Percentiles rank a stretch among this genome's conserved stretches.
Conservation (phyloP, 2,888 invertebrate genomes). For the Ectemnius lituratus region DNA sequence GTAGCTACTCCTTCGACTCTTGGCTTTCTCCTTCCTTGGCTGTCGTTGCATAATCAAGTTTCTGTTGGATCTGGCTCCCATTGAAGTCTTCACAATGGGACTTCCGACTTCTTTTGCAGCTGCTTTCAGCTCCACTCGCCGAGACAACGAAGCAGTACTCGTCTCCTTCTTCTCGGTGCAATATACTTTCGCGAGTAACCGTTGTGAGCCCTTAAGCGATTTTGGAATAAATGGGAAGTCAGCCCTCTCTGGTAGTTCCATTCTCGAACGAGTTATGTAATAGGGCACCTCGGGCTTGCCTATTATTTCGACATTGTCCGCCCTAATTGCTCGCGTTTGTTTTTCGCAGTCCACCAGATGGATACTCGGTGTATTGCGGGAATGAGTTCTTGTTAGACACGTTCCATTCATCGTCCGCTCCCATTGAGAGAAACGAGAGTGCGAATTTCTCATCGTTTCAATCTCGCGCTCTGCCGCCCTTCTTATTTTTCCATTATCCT, state of each 20-base stretch:
- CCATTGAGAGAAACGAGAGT: too few species aligned
- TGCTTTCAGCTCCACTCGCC: constrained; percentile 4
- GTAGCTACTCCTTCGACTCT: neutral
- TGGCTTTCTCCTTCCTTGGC: neutral
- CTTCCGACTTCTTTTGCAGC: constrained; percentile 36
- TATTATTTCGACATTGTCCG: constrained; percentile 18
- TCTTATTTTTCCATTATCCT: too few species aligned
- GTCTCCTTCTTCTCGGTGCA: neutral
- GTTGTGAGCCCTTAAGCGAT: neutral
- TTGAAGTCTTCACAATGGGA: constrained; percentile 27
- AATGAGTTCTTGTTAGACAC: too few species aligned
- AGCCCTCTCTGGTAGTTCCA: constrained; percentile 14
- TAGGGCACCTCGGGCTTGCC: constrained; percentile 3
- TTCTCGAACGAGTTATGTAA: constrained; percentile 1
- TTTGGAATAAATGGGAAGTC: neutral
- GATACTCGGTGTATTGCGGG: too few species aligned
- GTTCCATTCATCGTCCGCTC: too few species aligned
- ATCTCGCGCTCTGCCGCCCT: too few species aligned
- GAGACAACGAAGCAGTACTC: neutral
- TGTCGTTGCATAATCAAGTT: neutral
- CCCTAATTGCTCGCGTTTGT: constrained; percentile 44
- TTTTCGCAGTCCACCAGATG: constrained; percentile 7
- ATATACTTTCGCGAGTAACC: neutral
- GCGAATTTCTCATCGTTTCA: too few species aligned
- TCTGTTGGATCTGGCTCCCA: constrained; percentile 25